These are phyloP conservation scores for Anticlea derivata DNA, from an alignment of 2,888 invertebrate genomes.

Conservation along the genomic window DNA sequence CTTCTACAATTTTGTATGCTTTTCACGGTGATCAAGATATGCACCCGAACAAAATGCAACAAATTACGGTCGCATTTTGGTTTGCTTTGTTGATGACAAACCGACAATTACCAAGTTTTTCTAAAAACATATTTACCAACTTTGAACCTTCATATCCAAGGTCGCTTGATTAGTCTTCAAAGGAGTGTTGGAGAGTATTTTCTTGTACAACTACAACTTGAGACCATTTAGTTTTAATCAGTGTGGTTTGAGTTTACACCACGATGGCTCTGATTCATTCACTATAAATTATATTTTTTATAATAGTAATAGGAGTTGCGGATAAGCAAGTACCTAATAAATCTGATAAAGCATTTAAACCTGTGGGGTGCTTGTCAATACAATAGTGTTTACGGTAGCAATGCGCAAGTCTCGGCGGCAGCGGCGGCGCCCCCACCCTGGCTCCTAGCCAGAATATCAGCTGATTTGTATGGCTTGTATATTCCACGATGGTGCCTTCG, in stretches of 20 bases:
- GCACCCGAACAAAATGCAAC: too few species aligned
- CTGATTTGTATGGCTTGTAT: conserved; percentile 46
- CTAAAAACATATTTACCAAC: too few species aligned
- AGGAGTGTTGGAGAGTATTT: not conserved
- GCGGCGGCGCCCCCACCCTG: conserved; percentile 42
- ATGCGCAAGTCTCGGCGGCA: conserved; percentile 59
- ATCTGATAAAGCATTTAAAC: conserved; percentile 12
- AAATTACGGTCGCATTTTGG: too few species aligned
- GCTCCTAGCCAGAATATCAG: conserved; percentile 58
- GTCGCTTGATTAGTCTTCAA: not conserved
- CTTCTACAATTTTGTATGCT: too few species aligned
- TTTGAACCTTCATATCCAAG: not conserved
- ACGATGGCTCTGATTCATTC: too few species aligned
- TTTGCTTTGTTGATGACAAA: too few species aligned
- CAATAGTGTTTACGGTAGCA: conserved; percentile 57
- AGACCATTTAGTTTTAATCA: too few species aligned
- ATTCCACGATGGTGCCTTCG: conserved; percentile 26
- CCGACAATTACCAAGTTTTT: too few species aligned
- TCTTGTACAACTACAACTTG: too few species aligned
- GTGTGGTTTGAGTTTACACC: too few species aligned
- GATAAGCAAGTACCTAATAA: not conserved
- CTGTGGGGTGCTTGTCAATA: conserved; percentile 45
- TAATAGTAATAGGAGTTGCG: not conserved
- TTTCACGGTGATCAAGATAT: too few species aligned
- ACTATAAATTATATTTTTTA: too few species aligned